Conservation (phyloP, 2,888 invertebrate genomes). For the Eutolmus rufibarbis region DNA sequence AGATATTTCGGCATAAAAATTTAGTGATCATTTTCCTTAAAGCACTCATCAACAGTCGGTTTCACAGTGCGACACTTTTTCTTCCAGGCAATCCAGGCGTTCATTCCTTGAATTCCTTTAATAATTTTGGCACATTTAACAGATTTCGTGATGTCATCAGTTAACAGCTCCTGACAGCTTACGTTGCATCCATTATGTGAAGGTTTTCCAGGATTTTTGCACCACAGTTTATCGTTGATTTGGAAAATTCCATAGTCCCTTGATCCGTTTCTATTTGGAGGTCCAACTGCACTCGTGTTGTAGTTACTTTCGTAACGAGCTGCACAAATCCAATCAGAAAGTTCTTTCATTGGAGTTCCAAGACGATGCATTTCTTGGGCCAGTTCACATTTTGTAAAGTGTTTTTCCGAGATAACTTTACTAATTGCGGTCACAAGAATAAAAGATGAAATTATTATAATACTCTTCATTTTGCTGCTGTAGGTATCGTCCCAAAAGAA, state of each 20-base stretch:
- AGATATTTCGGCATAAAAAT: neutral
- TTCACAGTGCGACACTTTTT: constrained; percentile 19
- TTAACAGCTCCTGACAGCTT: neutral
- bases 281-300: neutral
- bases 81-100: constrained; percentile 7
- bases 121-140: neutral
- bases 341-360: neutral
- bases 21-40: neutral
- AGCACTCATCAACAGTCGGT: neutral
- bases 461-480: neutral
- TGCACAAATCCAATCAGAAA: neutral
- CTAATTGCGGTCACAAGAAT: neutral
- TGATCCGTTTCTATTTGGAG: neutral
- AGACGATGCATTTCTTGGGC: neutral
- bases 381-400: neutral
- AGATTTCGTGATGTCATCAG: neutral
- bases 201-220: neutral
- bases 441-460: neutral
- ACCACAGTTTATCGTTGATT: neutral
- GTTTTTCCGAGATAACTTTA: neutral
- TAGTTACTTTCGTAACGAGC: neutral
- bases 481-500: neutral
- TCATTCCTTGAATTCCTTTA: neutral
- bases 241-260: neutral
- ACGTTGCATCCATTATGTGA: neutral